Conservation (phyloP, 92 coral and sea anemone genomes). For the Anthopleura xanthogrammica region DNA sequence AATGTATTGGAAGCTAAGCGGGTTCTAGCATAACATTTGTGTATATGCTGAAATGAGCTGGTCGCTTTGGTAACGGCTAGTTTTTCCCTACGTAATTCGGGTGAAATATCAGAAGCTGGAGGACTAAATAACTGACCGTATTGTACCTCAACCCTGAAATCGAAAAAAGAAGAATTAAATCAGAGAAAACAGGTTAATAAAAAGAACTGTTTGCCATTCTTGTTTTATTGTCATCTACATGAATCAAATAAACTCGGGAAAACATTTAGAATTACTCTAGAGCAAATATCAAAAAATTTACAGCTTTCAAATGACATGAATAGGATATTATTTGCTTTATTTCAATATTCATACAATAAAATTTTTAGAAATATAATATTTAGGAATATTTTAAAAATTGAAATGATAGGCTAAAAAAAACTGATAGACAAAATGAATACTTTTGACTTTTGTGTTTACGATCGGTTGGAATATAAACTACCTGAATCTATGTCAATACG, state of each 20-base stretch:
- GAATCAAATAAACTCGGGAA: neutral
- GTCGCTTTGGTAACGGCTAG: conserved; percentile 27
- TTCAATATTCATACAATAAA: neutral
- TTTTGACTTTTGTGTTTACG: neutral
- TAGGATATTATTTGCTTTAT: neutral
- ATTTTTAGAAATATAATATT: neutral
- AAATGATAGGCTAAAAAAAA: neutral
- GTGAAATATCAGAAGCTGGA: neutral
- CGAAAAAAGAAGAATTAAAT: neutral
- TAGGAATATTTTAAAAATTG: neutral
- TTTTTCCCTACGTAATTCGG: neutral
- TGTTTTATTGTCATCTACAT: neutral
- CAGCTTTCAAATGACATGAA: neutral
- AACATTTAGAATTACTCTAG: neutral
- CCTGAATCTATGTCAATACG: neutral
- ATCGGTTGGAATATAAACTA: neutral
- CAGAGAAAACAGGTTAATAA: neutral
- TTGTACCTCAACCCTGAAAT: neutral
- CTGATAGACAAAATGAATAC: no score
- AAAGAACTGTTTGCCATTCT: neutral
- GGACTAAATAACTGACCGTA: neutral
- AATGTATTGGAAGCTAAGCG: neutral
- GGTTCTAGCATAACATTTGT: neutral
- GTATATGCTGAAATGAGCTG: neutral
- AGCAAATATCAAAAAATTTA: neutral